Evolutionary conservation across 2,888 invertebrate genomes (phyloP), one percentile per base, ranked within the genome.

Genomic region (Amaurobius ferox): DNA sequence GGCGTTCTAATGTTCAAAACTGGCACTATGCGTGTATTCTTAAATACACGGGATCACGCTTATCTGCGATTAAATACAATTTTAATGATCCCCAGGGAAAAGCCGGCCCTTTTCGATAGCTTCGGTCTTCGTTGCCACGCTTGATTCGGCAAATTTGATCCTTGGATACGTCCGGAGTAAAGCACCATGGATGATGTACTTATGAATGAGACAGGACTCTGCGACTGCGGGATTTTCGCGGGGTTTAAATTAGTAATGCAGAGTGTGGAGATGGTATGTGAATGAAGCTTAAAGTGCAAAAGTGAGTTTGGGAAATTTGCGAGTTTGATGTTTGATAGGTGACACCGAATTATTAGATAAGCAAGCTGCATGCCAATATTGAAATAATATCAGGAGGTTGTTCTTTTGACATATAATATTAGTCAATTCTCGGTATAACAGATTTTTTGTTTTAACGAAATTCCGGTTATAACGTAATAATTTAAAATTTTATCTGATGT

Each of bases 1-100:
- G 76, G 66, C 48, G 66, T 40, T 76, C 9, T 48, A 66, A 26
- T 2, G 19, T 40, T 29, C 16, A 66, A 76, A 66, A 44, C 19
- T n/a, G 40, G 66, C 62, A 2, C 44, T 26, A 26, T 64, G 74
- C 74, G 74, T 64, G 62, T 35, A 40, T 40, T 28, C 64, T 66
- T 76, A 76, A 76, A 66, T 74, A 74, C 39, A 62, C 39, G 19
- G 5, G 23, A 76, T 76, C 76, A 76, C 76, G 76, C 76, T 76
- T 16, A 19, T 64, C 29, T 29, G 66, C n/a, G 66, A 66, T 68
- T 68, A 68, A 68, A 68, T 68, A 68, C 68, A 68, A 68, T 68
- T 68, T 68, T 68, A 40, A 68, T 40, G 40, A 40, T 68, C 39
- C 40, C 40, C 0, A 9, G 28, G 40, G 68, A 55, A 2, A 9